Evolutionary conservation across 2,888 invertebrate genomes (phyloP), one percentile per base, ranked within the genome.

Genomic region (Caenorhabditis macrosperma): DNA sequence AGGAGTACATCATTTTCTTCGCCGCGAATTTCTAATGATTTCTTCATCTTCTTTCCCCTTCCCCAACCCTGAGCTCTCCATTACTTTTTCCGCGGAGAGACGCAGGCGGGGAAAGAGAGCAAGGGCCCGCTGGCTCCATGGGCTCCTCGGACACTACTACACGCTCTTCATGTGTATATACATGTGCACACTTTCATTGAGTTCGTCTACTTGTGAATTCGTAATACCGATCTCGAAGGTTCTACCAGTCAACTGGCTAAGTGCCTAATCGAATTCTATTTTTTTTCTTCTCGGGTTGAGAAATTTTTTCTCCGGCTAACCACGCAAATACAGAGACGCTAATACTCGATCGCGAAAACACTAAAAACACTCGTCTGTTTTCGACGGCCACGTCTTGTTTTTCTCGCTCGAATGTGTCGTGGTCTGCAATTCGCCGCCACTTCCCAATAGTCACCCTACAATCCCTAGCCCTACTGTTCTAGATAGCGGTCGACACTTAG

Each of bases 1-100:
- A 46, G 5, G 38, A 38, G 38, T 38, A n/a, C 46, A 60, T 44
- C 60, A 60, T 33, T 48, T 20, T 48, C 30, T 60, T 30, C 41
- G 20, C 20, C 33, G n/a, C 55, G 50, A 59, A 60, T 60, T 60
- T 38, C 35, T 52, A 69, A 69, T 60, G 68, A 69, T 69, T 67
- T 67, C 57, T 54, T 33, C 15, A 26, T 44, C 30, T 64, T 28
- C 35, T 50, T 24, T 26, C 30, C 15, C 28, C 57, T 46, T 60
- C 57, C 26, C 48, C 41, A 24, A 4, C 15, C 41, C n/a, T 52
- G 30, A 38, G 38, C 35, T 59, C 38, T 59, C 59, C 15, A 28
- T 68, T 38, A 41, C 41, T 24, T 26, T 38, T 57, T 28, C 52
- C 30, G n/a, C 24, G 28, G 6, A 12, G 60, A 69, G 69, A 52